Evolutionary conservation across 2,113 vertebrate species (phyloP), one percentile per base, ranked within the genome.

Genomic region (Isurus oxyrinchus): DNA sequence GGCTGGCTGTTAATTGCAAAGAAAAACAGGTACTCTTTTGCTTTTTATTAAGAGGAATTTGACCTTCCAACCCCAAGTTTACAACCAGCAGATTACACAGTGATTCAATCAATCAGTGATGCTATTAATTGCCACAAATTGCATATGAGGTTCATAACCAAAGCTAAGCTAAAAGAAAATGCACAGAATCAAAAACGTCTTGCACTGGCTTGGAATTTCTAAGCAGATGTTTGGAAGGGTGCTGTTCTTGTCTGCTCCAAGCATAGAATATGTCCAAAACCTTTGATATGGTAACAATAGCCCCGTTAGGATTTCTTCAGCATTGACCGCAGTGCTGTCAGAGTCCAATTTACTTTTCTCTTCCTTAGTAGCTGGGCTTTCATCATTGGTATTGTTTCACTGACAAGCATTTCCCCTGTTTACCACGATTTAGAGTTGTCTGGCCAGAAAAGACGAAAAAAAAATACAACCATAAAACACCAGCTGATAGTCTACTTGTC

Each of bases 221-320:
- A 66, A 94, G 59, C 61, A 94, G 57, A 61, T 40, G 59, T 93
- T 93, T 63, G 88, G 88, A 91, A 59, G 57, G 40, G n/a, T 14
- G 61, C 90, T 40, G 57, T 94, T 94, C 90, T 94, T 63, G 59
- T 94, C 90, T 66, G 59, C n/a, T 94, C n/a, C 90, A 94, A 94
- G 59, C 40, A 94, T 94, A 16, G 21, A 95, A 35, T 53, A 27
- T 95, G 40, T 27, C 63, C 35, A 40, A 94, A 94, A 67, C 16
- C 25, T 53, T 72, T 72, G 27, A 95, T 69, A 55, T 69, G 44
- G 67, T 53, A 95, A 95, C 66, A 76, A 55, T 23, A 95, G 11
- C 21, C 61, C 94, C 44, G 72, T 69, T 95, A 72, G 49, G 94
- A 69, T 55, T 95, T 76, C 25, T 35, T 95, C 35, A 94, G 35